Conservation (phyloP, 2,113 vertebrate species). For the Megaceryle torquata region DNA sequence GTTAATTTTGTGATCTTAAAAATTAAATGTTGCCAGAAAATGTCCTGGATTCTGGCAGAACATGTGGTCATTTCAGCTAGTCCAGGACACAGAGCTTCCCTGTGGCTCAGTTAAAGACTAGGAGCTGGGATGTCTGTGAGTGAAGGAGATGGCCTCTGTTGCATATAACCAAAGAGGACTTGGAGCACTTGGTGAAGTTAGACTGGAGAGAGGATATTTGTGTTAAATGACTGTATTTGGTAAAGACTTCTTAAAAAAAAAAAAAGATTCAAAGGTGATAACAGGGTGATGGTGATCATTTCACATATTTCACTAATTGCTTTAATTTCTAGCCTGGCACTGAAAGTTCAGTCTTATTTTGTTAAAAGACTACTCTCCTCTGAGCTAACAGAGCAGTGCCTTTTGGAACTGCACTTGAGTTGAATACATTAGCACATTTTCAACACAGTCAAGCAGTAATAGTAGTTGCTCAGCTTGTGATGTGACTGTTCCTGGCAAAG, state of each 20-base stretch:
- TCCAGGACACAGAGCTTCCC: background rate
- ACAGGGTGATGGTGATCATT: background rate
- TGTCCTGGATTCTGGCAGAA: background rate
- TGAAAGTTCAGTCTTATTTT: background rate
- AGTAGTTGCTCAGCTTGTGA: background rate
- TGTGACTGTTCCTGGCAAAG: background rate
- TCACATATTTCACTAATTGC: background rate
- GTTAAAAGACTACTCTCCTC: background rate
- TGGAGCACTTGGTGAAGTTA: background rate
- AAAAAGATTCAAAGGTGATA: background rate
- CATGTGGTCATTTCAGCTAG: background rate
- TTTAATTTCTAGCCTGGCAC: background rate
- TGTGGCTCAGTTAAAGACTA: background rate
- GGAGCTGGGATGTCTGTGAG: background rate
- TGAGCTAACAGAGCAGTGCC: background rate
- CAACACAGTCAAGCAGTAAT: background rate
- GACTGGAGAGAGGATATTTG: background rate
- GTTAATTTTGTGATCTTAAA: background rate
- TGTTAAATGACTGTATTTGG: background rate
- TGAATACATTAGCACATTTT: background rate
- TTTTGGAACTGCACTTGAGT: background rate
- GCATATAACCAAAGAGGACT: background rate
- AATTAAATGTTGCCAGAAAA: background rate
- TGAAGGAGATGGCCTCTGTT: background rate
- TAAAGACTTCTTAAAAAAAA: background rate